Evolutionary conservation across 2,797 vertebrate genomes (phyloP).

Genomic region (Graptemys geographica): DNA sequence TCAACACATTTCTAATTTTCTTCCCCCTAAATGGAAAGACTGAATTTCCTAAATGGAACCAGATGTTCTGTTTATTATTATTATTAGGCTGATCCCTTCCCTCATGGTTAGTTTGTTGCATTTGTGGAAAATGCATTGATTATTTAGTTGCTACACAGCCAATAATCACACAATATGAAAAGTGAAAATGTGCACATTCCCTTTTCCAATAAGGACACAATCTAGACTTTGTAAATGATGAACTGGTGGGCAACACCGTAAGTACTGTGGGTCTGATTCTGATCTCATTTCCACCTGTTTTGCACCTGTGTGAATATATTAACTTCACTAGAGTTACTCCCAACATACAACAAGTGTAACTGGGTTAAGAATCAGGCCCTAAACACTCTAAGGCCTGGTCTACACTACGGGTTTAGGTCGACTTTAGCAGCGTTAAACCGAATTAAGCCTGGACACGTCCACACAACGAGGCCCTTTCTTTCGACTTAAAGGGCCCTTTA

Average conservation of each 20-base stretch:
- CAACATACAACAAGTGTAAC: neutral
- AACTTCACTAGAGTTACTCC: rapidly evolving
- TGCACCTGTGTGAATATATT: neutral
- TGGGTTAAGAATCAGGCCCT: neutral
- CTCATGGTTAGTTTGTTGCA: neutral
- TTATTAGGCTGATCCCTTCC: rapidly evolving
- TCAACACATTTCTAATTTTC: neutral
- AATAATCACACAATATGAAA: neutral
- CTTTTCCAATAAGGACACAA: neutral
- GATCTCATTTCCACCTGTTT: neutral
- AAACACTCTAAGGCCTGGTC: neutral
- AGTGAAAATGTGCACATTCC: neutral
- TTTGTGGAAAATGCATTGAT: neutral
- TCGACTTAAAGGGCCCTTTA: too few relatives aligned
- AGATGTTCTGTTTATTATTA: rapidly evolving
- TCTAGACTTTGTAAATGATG: neutral
- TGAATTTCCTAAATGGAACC: neutral
- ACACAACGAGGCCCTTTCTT: too few relatives aligned
- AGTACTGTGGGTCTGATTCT: neutral
- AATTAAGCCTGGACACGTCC: too few relatives aligned
- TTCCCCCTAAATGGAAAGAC: neutral
- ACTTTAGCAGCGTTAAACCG: too few relatives aligned
- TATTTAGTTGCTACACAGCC: neutral
- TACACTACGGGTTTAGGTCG: too few relatives aligned
- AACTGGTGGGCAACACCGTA: neutral